Conservation (phyloP, 2,113 vertebrate genomes). For the Pelodiscus sinensis region DNA sequence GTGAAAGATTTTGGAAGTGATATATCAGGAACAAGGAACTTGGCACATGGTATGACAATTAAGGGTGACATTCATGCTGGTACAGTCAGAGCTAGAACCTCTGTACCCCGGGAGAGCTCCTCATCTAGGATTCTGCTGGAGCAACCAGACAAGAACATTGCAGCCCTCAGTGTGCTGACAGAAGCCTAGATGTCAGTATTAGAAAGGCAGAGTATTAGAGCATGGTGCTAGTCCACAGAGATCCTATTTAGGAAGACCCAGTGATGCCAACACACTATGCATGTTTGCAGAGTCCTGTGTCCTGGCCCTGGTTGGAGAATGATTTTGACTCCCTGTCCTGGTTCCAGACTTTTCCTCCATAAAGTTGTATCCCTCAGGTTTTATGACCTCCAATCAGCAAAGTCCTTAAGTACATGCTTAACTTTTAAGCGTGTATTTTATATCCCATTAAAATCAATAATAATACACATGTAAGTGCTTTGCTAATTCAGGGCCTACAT, state of each 20-base stretch:
- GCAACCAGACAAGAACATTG: background rate
- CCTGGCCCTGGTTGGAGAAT: background rate
- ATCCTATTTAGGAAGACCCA: background rate
- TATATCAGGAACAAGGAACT: background rate
- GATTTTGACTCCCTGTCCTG: background rate
- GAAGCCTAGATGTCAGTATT: background rate
- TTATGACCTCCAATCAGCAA: conserved; percentile 19
- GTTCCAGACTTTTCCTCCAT: background rate
- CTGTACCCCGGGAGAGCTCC: background rate
- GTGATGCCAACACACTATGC: accelerated
- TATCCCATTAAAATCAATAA: background rate
- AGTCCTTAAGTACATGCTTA: background rate
- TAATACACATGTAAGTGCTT: accelerated
- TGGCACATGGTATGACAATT: too few relatives aligned
- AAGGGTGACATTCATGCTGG: background rate
- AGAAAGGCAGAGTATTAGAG: background rate
- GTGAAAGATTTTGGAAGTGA: conserved; percentile 35
- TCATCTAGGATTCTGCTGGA: background rate
- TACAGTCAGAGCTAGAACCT: background rate
- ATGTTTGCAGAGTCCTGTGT: accelerated
- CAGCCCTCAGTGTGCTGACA: background rate
- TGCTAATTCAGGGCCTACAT: background rate
- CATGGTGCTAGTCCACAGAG: background rate
- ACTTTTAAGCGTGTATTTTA: background rate
- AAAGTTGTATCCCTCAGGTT: background rate